Base-by-base conservation (phyloP, 2,113 vertebrate species). In the Lutjanus erythropterus region DNA sequence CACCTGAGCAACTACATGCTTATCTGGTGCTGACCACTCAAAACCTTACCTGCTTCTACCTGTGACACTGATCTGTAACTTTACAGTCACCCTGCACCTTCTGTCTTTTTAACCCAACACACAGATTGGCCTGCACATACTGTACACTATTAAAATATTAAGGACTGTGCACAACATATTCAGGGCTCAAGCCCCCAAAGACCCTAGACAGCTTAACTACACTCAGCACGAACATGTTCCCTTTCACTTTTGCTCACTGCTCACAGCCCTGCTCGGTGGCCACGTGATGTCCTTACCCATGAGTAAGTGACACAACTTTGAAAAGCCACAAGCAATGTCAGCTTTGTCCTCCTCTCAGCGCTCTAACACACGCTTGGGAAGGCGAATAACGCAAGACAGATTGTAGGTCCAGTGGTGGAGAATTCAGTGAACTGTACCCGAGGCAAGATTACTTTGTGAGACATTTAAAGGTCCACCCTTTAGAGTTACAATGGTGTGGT, bases 361-460 rank as follows among this genome's bases (percentile, higher is more conserved):
- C 68, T 80, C 58, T 59, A 83, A 90, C 91, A 89, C 83, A 80
- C 76, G 86, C 88, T 80, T 55, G 78, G 80, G 50, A 80, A 68
- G 46, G 80, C 29, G 14, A 82, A 84, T 81, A 90, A 84, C 66
- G 21, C 66, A 91, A 90, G 88, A 92, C 90, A 84, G 89, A 92
- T 88, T 88, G 86, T 78, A 66, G 64, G 64, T 65, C 77, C 68
- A 56, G 73, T 39, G 19, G 72, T 42, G 46, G 72, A 78, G 88
- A 78, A 89, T 70, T 75, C 87, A 80, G 77, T 89, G 87, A 92
- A 93, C 90, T 92, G 92, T 89, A 89, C 80, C 78, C 60, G n/a
- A 90, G 85, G 89, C 78, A 2, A 93, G 91, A 94, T 94, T 91
- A 91, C 90, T 91, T 91, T 91, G 91, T 81, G 74, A 90, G 86